phyloP scores from a whole-genome alignment of 2,797 vertebrate genomes.

The Xiphophorus birchmanni region DNA sequence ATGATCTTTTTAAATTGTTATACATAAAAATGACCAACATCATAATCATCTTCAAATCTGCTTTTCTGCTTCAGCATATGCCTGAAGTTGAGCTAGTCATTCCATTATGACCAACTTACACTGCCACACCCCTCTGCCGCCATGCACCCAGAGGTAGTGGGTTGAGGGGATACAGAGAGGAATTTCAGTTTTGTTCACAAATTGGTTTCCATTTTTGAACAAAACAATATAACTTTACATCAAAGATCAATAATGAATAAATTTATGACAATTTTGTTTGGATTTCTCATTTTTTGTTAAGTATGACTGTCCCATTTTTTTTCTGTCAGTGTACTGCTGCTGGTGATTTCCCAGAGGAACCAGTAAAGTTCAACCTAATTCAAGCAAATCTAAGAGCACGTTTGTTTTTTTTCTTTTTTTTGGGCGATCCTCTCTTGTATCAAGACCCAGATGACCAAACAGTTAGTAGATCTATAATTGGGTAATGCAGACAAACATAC shows the following conservation, averaged over 20 bases:
- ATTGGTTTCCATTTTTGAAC: too few species aligned
- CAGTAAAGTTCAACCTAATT: too few species aligned
- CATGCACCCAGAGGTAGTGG: constrained; percentile 55
- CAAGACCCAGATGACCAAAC: neutral
- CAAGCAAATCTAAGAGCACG: neutral
- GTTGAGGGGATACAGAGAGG: constrained; percentile 18
- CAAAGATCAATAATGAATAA: too few species aligned
- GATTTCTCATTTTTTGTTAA: too few species aligned
- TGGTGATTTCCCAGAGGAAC: neutral
- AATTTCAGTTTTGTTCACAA: too few species aligned
- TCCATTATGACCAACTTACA: constrained; percentile 28
- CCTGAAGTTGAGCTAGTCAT: too few species aligned
- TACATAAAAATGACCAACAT: too few species aligned
- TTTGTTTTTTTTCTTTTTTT: neutral
- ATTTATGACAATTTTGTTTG: neutral
- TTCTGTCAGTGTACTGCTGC: neutral
- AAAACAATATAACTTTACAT: too few species aligned
- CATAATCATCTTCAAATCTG: too few species aligned
- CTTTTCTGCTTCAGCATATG: too few species aligned
- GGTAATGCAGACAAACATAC: neutral
- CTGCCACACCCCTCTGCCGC: constrained; percentile 75
- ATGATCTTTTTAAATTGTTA: too few species aligned
- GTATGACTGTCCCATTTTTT: too few species aligned
- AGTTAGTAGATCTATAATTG: neutral
- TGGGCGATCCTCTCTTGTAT: neutral